These are phyloP conservation scores for Strix occidentalis DNA, from an alignment of 2,797 vertebrate genomes.

Conservation along the genomic window DNA sequence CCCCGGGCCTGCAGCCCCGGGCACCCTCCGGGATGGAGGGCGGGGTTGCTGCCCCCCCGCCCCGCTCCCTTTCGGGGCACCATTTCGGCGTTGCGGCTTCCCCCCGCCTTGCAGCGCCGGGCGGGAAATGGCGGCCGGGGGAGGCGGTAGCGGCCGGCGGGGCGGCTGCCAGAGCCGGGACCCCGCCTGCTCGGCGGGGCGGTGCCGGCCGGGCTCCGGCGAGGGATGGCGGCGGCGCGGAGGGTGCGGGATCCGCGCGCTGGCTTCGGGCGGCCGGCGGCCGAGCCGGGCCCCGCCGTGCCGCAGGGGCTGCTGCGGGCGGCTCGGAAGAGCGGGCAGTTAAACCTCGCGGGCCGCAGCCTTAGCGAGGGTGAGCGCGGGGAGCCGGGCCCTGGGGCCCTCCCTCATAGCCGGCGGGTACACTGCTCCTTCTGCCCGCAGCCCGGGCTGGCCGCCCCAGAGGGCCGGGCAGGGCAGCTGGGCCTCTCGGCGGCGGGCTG, in stretches of 20 bases:
- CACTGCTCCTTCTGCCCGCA: no score
- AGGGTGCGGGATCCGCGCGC: slow-evolving; percentile 52
- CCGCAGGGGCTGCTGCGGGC: slow-evolving; percentile 75
- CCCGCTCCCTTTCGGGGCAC: not conserved
- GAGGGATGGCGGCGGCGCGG: not conserved
- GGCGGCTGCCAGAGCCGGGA: not conserved
- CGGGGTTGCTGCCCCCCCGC: no score
- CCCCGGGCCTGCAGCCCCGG: not conserved
- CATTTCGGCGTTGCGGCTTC: not conserved
- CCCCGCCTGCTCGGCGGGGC: not conserved
- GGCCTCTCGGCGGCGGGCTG: not conserved
- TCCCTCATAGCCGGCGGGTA: no score
- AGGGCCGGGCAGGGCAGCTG: no score
- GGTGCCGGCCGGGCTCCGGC: not conserved
- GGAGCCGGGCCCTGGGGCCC: not conserved
- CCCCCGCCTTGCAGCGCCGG: not conserved
- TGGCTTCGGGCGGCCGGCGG: slow-evolving; percentile 75
- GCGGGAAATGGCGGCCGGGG: not conserved
- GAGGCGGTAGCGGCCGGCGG: not conserved
- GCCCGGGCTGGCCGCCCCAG: no score
- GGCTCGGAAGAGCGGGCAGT: slow-evolving; percentile 87
- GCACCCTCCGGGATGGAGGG: no score
- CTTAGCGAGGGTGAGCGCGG: slow-evolving; percentile 82
- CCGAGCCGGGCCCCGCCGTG: slow-evolving; percentile 64
- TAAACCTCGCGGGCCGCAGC: slow-evolving; percentile 85